Percentiles rank a stretch among this genome's conserved stretches.
phyloP scores from a whole-genome alignment of 2,113 vertebrate species.

The Paradoxurus hermaphroditus region DNA sequence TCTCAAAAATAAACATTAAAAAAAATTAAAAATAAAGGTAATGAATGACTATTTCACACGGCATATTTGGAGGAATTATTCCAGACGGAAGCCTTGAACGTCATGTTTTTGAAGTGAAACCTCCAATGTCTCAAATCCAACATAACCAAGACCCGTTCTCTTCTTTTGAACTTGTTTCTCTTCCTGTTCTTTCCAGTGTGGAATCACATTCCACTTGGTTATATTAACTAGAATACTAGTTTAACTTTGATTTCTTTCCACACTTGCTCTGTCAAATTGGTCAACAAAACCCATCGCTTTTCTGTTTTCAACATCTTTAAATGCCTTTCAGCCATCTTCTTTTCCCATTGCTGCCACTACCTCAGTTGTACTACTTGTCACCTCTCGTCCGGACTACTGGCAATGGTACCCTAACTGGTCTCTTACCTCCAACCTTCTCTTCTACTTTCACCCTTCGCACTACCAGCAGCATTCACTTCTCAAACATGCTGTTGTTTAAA shows the following conservation, averaged over 20 bases:
- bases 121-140: not conserved
- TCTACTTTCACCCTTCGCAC: not conserved
- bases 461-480: not conserved
- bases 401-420: not conserved
- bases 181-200: not conserved
- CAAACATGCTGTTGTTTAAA: not conserved
- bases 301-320: not conserved
- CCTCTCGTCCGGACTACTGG: not conserved
- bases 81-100: not conserved
- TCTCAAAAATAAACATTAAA: too few species aligned
- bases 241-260: not conserved
- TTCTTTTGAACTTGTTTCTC: not conserved
- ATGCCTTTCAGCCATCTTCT: not conserved
- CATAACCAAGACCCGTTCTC: not conserved
- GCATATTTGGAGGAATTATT: not conserved
- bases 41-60: not conserved
- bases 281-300: not conserved
- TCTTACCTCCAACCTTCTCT: not conserved
- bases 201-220: not conserved
- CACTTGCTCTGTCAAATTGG: not conserved
- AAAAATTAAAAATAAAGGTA: not conserved
- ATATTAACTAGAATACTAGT: not conserved
- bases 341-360: accelerated
- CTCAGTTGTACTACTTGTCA: not conserved
- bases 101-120: not conserved